These are phyloP conservation scores for Vimba vimba DNA, from an alignment of 2,113 vertebrate genomes.

Conservation along the genomic window DNA sequence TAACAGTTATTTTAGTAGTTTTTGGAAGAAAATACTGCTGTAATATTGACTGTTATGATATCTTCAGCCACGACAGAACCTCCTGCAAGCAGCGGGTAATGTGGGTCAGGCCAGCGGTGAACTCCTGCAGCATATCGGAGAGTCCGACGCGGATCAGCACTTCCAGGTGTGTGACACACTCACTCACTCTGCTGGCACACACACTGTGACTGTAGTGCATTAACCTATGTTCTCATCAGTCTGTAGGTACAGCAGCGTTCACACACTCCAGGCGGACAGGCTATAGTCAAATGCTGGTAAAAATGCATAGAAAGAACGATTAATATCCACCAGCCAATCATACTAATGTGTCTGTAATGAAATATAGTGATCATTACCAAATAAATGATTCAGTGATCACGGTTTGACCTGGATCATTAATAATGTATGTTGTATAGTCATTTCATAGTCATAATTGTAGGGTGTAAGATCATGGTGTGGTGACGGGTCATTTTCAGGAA, in stretches of 20 bases:
- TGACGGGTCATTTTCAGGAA: background rate
- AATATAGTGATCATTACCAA: constrained; percentile 4
- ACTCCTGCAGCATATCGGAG: constrained; percentile 94
- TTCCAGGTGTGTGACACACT: constrained; percentile 85
- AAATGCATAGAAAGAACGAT: constrained; percentile 40
- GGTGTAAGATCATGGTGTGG: background rate
- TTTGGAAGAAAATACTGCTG: too few relatives aligned
- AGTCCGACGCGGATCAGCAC: constrained; percentile 89
- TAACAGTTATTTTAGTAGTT: too few relatives aligned
- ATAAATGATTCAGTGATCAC: constrained; percentile 19
- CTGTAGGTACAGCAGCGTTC: constrained; percentile 64
- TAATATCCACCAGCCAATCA: constrained; percentile 58
- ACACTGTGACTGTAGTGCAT: constrained; percentile 1
- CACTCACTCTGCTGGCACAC: background rate
- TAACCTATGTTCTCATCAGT: constrained; percentile 61
- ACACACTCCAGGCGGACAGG: constrained; percentile 59
- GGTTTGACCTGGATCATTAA: background rate
- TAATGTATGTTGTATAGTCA: background rate
- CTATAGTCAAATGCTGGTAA: constrained; percentile 68
- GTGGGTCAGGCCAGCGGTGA: constrained; percentile 95
- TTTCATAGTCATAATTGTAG: background rate
- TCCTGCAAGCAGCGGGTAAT: constrained; percentile 93
- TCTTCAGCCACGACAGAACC: constrained; percentile 90
- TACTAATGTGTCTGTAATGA: constrained; percentile 51
- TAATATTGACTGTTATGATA: background rate